Evolutionary conservation across 2,113 vertebrate species (phyloP), one percentile per base, ranked within the genome.

Genomic region (Columba janthina): DNA sequence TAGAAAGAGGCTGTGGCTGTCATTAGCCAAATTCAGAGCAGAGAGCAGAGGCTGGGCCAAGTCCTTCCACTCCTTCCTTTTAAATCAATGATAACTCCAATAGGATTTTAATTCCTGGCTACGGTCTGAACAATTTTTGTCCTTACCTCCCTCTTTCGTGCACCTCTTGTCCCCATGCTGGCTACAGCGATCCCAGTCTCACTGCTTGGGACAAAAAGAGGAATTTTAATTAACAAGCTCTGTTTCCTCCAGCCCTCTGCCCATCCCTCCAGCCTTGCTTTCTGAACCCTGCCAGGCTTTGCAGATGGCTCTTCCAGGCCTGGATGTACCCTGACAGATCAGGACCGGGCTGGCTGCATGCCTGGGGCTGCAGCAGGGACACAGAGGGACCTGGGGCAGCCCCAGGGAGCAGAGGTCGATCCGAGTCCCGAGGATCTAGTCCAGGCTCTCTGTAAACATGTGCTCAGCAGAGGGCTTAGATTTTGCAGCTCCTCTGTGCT

Each of bases 381-480:
- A 18, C 0, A 2, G 40, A n/a, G 46, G 25, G 65, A 80, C 31
- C 29, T 0, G 0, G 26, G 18, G 10, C 0, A 0, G 51, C 31
- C 42, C 42, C 42, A 36, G 38, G 53, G 75, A 46, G 44, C 53
- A 88, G 71, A 75, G 32, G 21, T 65, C 44, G 9, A 3, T 22
- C 21, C 40, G 53, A 79, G 57, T 51, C 53, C 51, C 42, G 60
- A 53, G 32, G 44, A 64, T 5, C 31, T 40, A 19, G 2, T 26
- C 46, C 44, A 61, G 29, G 17, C 5, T 7, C 26, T 54, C 48
- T 62, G 19, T 9, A 76, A 58, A 42, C 72, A 54, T 19, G 58
- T 36, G 81, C 28, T 65, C 40, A 57, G 54, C 5, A 8, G 61
- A 80, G 48, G 21, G 32, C 38, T 36, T 48, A 66, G 34, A 61